Percentiles rank a stretch among this genome's conserved stretches.
phyloP scores from a whole-genome alignment of 2,888 invertebrate species.

The Smittia sp. region DNA sequence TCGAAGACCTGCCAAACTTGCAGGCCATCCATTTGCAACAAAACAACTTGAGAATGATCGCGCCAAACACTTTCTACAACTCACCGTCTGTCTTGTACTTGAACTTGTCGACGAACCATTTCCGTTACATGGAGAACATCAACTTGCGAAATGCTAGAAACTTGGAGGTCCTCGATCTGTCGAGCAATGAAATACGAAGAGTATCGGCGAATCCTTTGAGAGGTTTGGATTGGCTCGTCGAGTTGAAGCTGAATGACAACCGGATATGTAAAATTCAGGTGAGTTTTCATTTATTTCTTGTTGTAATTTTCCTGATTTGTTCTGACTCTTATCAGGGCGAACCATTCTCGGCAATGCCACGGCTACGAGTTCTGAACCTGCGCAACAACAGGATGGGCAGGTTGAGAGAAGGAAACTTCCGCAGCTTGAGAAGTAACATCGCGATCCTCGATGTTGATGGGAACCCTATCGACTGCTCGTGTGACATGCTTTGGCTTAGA shows the following conservation, averaged over 20 bases:
- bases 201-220: constrained; percentile 68
- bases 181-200: constrained; percentile 70
- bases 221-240: constrained; percentile 81
- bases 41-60: constrained; percentile 70
- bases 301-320: not conserved
- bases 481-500: constrained; percentile 78
- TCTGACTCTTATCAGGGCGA: constrained; percentile 55
- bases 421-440: constrained; percentile 74
- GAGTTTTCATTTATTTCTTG: constrained; percentile 33
- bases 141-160: constrained; percentile 72
- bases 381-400: constrained; percentile 72
- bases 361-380: constrained; percentile 75
- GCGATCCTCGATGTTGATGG: constrained; percentile 81
- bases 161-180: constrained; percentile 80
- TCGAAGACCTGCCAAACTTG: constrained; percentile 71
- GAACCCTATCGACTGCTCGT: constrained; percentile 79
- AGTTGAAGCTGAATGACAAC: constrained; percentile 81
- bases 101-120: constrained; percentile 78
- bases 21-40: constrained; percentile 71
- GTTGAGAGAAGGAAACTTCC: constrained; percentile 70
- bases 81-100: constrained; percentile 75
- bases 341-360: constrained; percentile 80
- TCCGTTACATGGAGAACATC: constrained; percentile 70
- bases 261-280: constrained; percentile 72
- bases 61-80: constrained; percentile 71